phyloP scores from a whole-genome alignment of 2,797 vertebrate genomes.

The Pseudochaenichthys georgianus region DNA sequence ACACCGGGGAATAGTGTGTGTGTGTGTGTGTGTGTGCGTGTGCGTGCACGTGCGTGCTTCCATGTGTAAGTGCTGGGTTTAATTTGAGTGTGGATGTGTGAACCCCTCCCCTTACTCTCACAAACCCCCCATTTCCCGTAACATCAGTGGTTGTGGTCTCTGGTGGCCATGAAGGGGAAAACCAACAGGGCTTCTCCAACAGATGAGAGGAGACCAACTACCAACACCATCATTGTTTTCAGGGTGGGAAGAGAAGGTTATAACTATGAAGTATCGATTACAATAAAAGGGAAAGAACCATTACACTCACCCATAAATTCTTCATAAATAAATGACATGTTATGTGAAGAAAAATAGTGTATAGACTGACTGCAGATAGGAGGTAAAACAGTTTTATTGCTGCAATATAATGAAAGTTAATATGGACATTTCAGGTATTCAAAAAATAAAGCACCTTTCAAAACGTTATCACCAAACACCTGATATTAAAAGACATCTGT shows the following conservation, averaged over 20 bases:
- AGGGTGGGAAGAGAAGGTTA: background rate
- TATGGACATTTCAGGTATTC: background rate
- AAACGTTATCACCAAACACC: background rate
- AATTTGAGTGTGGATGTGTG: conserved; percentile 19
- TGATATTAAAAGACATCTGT: too few species aligned
- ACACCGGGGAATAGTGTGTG: conserved; percentile 53
- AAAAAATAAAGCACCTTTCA: background rate
- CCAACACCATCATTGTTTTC: conserved; percentile 1
- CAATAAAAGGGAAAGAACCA: background rate
- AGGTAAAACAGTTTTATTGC: too few species aligned
- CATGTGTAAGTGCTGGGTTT: conserved; percentile 17
- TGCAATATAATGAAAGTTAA: too few species aligned
- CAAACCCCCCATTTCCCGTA: conserved; percentile 36
- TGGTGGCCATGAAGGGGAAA: conserved; percentile 36
- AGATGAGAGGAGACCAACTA: conserved; percentile 36
- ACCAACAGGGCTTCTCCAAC: conserved; percentile 38
- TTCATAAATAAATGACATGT: background rate
- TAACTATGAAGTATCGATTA: background rate
- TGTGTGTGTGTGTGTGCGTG: conserved; percentile 23
- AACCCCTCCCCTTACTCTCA: background rate
- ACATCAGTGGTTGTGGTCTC: conserved; percentile 35
- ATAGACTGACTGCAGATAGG: too few species aligned
- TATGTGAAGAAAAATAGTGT: too few species aligned
- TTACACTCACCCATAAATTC: background rate
- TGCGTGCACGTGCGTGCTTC: conserved; percentile 1